Percentiles rank a stretch among this genome's conserved stretches.
These are phyloP conservation scores for Percopsis transmontana DNA, from an alignment of 2,113 vertebrate species.

Conservation along the genomic window DNA sequence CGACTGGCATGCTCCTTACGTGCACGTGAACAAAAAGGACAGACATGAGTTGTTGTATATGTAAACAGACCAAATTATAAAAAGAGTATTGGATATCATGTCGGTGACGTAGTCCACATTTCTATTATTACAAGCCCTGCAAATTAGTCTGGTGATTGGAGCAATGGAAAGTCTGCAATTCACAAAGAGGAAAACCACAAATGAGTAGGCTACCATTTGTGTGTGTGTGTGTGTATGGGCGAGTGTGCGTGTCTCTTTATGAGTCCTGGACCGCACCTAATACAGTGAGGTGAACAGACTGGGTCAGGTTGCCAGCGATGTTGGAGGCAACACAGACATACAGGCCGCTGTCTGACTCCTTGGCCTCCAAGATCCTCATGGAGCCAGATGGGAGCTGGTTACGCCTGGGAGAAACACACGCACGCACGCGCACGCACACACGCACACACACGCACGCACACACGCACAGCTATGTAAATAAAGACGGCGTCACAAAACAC, in stretches of 20 bases:
- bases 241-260: neutral
- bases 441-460: constrained; percentile 5
- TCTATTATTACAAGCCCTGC: no score
- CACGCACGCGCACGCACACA: constrained; percentile 14
- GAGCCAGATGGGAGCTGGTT: constrained; percentile 89
- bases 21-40: no score
- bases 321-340: constrained; percentile 94
- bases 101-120: no score
- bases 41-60: no score
- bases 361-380: constrained; percentile 88
- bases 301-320: constrained; percentile 93
- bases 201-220: neutral
- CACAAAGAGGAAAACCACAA: neutral
- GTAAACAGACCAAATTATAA: no score
- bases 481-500: neutral
- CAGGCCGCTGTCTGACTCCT: constrained; percentile 86
- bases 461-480: neutral
- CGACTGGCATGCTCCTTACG: no score
- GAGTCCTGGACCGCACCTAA: constrained; percentile 78
- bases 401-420: constrained; percentile 78
- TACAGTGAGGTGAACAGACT: constrained; percentile 83
- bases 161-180: neutral
- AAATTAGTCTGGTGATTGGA: no score
- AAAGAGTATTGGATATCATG: no score
- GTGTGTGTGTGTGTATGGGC: no score